A percentile compares a stretch with the other conserved stretches of the same genome.
Conservation (phyloP, 2,113 vertebrate genomes). For the Cochlearius cochlearius region DNA sequence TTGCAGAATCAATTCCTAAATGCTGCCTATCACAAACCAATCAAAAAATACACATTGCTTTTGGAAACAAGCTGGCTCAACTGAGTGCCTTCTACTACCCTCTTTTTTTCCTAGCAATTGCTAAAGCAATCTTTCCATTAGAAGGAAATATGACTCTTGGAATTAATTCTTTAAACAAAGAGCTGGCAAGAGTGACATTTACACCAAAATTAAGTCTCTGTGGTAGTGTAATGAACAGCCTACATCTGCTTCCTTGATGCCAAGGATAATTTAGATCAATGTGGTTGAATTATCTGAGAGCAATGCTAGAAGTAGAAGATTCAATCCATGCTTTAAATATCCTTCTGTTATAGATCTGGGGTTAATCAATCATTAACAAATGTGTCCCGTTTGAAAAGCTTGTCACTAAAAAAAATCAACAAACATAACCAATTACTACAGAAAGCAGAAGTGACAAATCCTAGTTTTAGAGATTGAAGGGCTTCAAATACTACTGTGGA, state of each 20-base stretch:
- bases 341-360: slow-evolving; percentile 68
- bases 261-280: slow-evolving; percentile 69
- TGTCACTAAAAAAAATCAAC: not conserved
- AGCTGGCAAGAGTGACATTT: slow-evolving; percentile 74
- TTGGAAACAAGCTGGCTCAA: slow-evolving; percentile 71
- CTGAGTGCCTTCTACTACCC: slow-evolving; percentile 68
- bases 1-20: slow-evolving; percentile 42
- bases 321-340: slow-evolving; percentile 49
- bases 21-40: slow-evolving; percentile 75
- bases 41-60: slow-evolving; percentile 71
- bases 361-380: slow-evolving; percentile 53
- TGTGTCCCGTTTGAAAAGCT: not conserved
- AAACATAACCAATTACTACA: not conserved
- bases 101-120: slow-evolving; percentile 57
- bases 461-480: not conserved
- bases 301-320: slow-evolving; percentile 52
- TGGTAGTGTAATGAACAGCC: slow-evolving; percentile 60
- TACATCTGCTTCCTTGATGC: slow-evolving; percentile 71
- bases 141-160: slow-evolving; percentile 75
- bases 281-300: slow-evolving; percentile 66
- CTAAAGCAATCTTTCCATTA: slow-evolving; percentile 75
- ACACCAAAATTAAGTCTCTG: slow-evolving; percentile 70
- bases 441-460: not conserved
- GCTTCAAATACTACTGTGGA: not conserved
- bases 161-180: slow-evolving; percentile 78